Conservation (phyloP, 37 sponge, comb jelly and placozoan genomes). For the Oopsacas minuta region DNA sequence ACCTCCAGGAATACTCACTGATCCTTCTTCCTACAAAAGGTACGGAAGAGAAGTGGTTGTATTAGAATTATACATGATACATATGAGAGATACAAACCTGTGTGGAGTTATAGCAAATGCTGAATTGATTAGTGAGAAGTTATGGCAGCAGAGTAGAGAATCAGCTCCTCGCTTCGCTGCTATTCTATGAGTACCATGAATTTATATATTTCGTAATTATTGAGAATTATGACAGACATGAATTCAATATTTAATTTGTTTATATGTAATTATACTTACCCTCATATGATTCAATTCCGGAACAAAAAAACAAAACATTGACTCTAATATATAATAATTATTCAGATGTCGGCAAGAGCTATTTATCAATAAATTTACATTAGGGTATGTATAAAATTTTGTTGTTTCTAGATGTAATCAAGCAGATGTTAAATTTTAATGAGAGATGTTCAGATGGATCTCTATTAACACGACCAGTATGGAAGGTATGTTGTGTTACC, state of each 20-base stretch:
- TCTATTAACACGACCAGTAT: background rate
- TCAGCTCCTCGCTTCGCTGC: background rate
- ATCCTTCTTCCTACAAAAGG: background rate
- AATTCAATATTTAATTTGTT: too few relatives aligned
- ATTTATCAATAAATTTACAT: too few relatives aligned
- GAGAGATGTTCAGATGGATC: background rate
- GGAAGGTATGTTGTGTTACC: slow-evolving; percentile 4
- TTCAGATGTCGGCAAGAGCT: too few relatives aligned
- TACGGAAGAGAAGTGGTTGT: background rate
- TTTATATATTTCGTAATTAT: background rate
- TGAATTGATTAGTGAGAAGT: background rate
- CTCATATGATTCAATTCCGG: too few relatives aligned
- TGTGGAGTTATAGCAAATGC: background rate
- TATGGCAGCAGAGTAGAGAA: background rate
- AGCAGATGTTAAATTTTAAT: slow-evolving; percentile 1
- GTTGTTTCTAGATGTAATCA: background rate
- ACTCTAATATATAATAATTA: too few relatives aligned
- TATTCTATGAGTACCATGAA: background rate
- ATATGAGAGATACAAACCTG: background rate
- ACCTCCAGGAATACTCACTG: background rate
- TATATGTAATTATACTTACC: too few relatives aligned
- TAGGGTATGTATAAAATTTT: background rate
- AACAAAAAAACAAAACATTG: too few relatives aligned
- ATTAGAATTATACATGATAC: background rate
- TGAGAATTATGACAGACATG: too few relatives aligned